phyloP scores from a whole-genome alignment of 2,888 invertebrate species.

The Xanthorhoe spadicearia region DNA sequence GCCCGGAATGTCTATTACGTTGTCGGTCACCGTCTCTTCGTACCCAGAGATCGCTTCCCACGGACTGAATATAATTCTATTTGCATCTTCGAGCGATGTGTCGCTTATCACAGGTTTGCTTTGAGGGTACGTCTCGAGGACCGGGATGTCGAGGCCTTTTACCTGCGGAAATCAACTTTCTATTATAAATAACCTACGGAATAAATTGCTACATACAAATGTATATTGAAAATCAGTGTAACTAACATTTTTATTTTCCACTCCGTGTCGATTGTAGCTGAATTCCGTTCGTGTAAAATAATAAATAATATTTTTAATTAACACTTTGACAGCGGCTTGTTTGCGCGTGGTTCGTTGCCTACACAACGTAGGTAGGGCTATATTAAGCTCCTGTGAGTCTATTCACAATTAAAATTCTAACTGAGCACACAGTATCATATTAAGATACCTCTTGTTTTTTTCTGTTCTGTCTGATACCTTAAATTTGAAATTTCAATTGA shows the following conservation, averaged over 20 bases:
- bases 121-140: slow-evolving; percentile 64
- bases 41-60: slow-evolving; percentile 80
- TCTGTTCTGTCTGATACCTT: too few relatives aligned
- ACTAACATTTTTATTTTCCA: neutral
- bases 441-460: too few relatives aligned
- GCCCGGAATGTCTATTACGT: slow-evolving; percentile 77
- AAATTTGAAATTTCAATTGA: neutral
- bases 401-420: neutral
- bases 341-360: neutral
- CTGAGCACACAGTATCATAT: too few relatives aligned
- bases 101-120: slow-evolving; percentile 74
- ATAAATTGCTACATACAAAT: slow-evolving; percentile 2
- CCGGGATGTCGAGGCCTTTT: slow-evolving; percentile 77
- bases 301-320: neutral
- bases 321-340: neutral
- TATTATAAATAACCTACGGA: slow-evolving; percentile 13
- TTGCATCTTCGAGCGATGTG: slow-evolving; percentile 80
- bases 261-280: neutral
- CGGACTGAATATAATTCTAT: slow-evolving; percentile 83
- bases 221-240: neutral
- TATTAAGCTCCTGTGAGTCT: neutral
- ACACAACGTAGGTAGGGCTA: neutral
- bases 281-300: neutral
- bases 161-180: slow-evolving; percentile 60
- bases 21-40: slow-evolving; percentile 76